phyloP scores from a whole-genome alignment of 92 coral and sea anemone species.

The Epizoanthus ramosus region DNA sequence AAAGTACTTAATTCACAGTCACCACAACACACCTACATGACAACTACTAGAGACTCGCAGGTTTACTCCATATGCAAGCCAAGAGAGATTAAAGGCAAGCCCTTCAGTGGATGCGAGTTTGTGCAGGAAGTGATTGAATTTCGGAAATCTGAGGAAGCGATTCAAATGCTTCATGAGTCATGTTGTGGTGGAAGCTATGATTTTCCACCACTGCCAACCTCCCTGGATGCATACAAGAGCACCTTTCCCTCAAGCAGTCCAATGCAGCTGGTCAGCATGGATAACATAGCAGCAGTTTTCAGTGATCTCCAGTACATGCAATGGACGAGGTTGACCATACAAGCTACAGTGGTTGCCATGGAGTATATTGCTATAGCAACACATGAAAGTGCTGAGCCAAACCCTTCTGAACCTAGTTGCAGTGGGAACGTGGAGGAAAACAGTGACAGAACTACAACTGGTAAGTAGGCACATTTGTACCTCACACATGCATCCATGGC shows the following conservation, averaged over 20 bases:
- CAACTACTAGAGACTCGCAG: slow-evolving; percentile 58
- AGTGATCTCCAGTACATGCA: slow-evolving; percentile 53
- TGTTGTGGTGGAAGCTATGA: slow-evolving; percentile 49
- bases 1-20: slow-evolving; percentile 36
- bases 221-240: slow-evolving; percentile 42
- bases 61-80: slow-evolving; percentile 45
- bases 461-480: neutral
- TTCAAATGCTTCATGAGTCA: slow-evolving; percentile 44
- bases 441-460: neutral
- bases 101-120: slow-evolving; percentile 28
- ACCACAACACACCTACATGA: slow-evolving; percentile 23
- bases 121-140: slow-evolving; percentile 48
- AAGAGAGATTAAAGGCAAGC: slow-evolving; percentile 41
- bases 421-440: slow-evolving; percentile 5
- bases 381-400: neutral
- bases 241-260: slow-evolving; percentile 34
- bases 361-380: slow-evolving; percentile 52
- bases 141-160: slow-evolving; percentile 54
- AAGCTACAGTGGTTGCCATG: slow-evolving; percentile 63
- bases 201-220: slow-evolving; percentile 57
- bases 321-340: slow-evolving; percentile 44
- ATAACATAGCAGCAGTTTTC: slow-evolving; percentile 45
- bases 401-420: neutral
- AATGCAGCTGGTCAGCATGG: slow-evolving; percentile 50
- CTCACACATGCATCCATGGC: too few relatives aligned